phyloP scores from a whole-genome alignment of 1,140 invertebrate species.

The Zaprionus taronus region DNA sequence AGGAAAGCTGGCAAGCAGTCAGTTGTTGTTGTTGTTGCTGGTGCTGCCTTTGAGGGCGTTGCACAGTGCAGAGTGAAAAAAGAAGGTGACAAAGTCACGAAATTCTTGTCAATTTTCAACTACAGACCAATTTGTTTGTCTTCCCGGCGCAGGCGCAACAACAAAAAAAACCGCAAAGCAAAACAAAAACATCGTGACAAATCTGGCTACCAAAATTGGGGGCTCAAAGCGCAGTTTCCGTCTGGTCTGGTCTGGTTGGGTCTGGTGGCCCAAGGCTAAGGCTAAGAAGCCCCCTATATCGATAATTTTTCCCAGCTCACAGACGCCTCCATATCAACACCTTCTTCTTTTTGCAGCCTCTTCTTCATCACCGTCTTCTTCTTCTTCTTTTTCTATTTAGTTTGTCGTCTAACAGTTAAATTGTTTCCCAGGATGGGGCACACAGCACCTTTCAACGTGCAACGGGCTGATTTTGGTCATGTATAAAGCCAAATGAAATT shows the following conservation, averaged over 20 bases:
- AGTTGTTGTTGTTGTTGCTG: constrained; percentile 31
- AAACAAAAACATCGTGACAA: constrained; percentile 82
- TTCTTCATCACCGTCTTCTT: constrained; percentile 17
- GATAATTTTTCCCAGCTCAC: constrained; percentile 74
- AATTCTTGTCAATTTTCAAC: constrained; percentile 85
- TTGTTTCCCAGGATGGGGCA: constrained; percentile 50
- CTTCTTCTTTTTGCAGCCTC: constrained; percentile 34
- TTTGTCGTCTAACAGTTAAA: constrained; percentile 41
- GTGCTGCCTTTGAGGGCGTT: constrained; percentile 72
- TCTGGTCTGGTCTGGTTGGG: not conserved
- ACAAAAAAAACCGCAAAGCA: constrained; percentile 50
- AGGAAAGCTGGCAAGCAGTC: constrained; percentile 56
- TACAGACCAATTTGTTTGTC: constrained; percentile 84
- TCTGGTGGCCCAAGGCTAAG: constrained; percentile 30
- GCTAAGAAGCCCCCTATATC: constrained; percentile 65
- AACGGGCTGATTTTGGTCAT: constrained; percentile 62
- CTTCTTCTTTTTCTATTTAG: not conserved
- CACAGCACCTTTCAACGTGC: constrained; percentile 20
- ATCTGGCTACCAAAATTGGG: constrained; percentile 84
- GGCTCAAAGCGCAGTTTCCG: constrained; percentile 61
- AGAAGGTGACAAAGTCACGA: constrained; percentile 85
- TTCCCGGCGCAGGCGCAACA: constrained; percentile 61
- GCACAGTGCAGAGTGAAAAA: constrained; percentile 65
- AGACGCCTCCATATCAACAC: constrained; percentile 51
- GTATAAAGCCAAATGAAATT: constrained; percentile 78